Evolutionary conservation across 2,888 invertebrate species (phyloP).

Genomic region (Drosophila eohydei): DNA sequence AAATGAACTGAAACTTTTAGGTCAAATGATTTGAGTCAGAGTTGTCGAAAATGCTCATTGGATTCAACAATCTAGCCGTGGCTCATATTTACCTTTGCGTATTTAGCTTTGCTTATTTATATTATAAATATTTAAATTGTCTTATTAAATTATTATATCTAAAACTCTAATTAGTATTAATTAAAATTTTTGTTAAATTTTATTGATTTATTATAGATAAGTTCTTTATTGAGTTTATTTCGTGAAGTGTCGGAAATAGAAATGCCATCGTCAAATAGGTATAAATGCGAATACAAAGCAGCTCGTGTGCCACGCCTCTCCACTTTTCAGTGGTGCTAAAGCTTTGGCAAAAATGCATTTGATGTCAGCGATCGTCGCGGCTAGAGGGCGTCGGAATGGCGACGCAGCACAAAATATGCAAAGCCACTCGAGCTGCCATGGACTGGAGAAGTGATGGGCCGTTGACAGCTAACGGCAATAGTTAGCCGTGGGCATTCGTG

Average conservation of each 20-base stretch:
- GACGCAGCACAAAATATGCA: slow-evolving; percentile 42
- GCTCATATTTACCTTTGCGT: too few relatives aligned
- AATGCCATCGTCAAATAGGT: too few relatives aligned
- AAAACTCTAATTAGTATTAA: too few relatives aligned
- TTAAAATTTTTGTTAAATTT: too few relatives aligned
- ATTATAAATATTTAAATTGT: too few relatives aligned
- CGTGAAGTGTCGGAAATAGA: not conserved
- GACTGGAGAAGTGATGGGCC: slow-evolving; percentile 21
- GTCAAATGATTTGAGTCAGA: too few relatives aligned
- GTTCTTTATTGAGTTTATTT: not conserved
- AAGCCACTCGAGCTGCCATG: slow-evolving; percentile 42
- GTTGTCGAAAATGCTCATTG: too few relatives aligned
- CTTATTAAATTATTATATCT: too few relatives aligned
- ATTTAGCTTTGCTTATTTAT: too few relatives aligned
- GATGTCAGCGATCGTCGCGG: slow-evolving; percentile 14
- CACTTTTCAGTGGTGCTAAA: not conserved
- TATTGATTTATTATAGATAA: too few relatives aligned
- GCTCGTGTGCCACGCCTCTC: not conserved
- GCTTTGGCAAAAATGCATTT: slow-evolving; percentile 25
- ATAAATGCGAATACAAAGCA: slow-evolving; percentile 23
- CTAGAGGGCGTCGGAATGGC: not conserved
- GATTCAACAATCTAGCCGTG: too few relatives aligned
- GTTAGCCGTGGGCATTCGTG: slow-evolving; percentile 26
- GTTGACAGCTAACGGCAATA: slow-evolving; percentile 46
- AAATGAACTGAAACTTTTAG: too few relatives aligned